Evolutionary conservation across 2,888 invertebrate genomes (phyloP), one percentile per base, ranked within the genome.

Genomic region (Dione vanillae): DNA sequence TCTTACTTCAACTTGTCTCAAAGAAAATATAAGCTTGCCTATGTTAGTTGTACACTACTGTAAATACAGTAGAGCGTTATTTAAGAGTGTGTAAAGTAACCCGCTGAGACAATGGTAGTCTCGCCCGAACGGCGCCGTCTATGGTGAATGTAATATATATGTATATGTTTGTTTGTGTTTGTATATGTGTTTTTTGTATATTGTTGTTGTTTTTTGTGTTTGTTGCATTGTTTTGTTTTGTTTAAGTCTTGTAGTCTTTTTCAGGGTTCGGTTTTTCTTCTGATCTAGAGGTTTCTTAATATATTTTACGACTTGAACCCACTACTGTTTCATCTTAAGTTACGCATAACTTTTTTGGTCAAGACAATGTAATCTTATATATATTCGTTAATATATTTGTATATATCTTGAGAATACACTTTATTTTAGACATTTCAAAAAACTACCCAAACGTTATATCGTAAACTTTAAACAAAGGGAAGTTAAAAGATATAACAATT

Each of bases 401-500:
- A n/a, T n/a, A n/a, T n/a, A n/a, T n/a, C n/a, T n/a, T n/a, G n/a
- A n/a, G n/a, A n/a, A n/a, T n/a, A n/a, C n/a, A n/a, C n/a, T n/a
- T n/a, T n/a, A n/a, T n/a, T n/a, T n/a, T n/a, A 27, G 5, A 27
- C 19, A 20, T 19, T 11, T 49, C 9, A 11, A 49, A 49, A 6
- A 1, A 19, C 5, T 19, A n/a, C 6, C 9, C 35, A 37, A 43
- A 62, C 43, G 14, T 45, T 54, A 40, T 59, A 49, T 59, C 27
- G n/a, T 27, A 54, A 40, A 41, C 47, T 56, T 20, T 9, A n/a
- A 52, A 1, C 20, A 37, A 14, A 54, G 68, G 67, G 40, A 59
- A 71, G 65, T 69, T 66, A 71, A 68, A 73, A 68, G 73, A 65
- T 65, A 70, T 74, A 75, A 71, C 67, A 69, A 72, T 65, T 74